These are phyloP conservation scores for Calycopis cecrops DNA, from an alignment of 1,140 invertebrate species.

Conservation along the genomic window DNA sequence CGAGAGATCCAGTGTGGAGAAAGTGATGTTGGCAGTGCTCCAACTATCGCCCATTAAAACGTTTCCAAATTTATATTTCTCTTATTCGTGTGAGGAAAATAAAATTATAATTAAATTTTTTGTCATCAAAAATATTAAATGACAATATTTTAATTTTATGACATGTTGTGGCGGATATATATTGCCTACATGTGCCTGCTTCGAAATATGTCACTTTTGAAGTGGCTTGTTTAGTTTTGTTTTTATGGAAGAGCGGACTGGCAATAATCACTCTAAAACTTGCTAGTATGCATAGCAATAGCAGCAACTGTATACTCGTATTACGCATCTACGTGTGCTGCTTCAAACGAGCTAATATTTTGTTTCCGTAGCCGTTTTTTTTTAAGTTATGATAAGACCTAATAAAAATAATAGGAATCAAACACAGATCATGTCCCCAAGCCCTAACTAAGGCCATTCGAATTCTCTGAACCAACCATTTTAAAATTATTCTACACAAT, in stretches of 20 bases:
- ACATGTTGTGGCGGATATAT: slow-evolving; percentile 2
- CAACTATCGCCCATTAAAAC: slow-evolving; percentile 47
- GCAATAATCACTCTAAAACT: no score
- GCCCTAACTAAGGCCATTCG: no score
- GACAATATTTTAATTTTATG: slow-evolving; percentile 39
- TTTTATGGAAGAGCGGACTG: no score
- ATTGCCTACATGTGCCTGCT: background rate
- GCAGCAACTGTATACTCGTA: no score
- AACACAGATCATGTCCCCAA: no score
- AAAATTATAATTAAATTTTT: slow-evolving; percentile 62
- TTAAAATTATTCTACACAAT: background rate
- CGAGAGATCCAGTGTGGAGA: slow-evolving; percentile 27
- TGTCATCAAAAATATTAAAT: slow-evolving; percentile 51
- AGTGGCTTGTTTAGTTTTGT: slow-evolving; percentile 8
- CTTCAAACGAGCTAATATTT: no score
- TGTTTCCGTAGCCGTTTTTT: no score
- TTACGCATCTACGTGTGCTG: no score
- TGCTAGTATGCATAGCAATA: no score
- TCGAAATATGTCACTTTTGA: slow-evolving; percentile 6
- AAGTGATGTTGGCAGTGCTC: slow-evolving; percentile 53
- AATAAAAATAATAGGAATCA: no score
- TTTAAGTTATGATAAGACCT: no score
- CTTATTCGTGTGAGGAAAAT: slow-evolving; percentile 59
- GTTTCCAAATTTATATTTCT: slow-evolving; percentile 51
- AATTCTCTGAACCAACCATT: no score